These are phyloP conservation scores for Virgularia gustaviana DNA, from an alignment of 92 coral and sea anemone genomes.

Conservation along the genomic window DNA sequence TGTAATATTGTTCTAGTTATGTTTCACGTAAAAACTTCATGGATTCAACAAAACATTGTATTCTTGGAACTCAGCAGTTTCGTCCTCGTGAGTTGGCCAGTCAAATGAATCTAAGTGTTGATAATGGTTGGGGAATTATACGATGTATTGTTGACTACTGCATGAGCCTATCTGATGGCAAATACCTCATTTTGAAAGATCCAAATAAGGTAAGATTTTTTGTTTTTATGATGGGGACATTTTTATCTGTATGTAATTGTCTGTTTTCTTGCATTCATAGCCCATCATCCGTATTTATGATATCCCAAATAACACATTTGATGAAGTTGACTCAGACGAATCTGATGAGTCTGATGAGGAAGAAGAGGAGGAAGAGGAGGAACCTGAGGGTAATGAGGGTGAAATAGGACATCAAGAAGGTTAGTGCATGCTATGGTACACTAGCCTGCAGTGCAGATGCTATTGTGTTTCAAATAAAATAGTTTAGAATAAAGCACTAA, in stretches of 20 bases:
- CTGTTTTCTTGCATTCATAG: constrained; percentile 29
- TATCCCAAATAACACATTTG: constrained; percentile 93
- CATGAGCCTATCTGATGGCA: constrained; percentile 83
- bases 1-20: constrained; percentile 51
- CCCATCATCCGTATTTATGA: constrained; percentile 92
- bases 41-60: constrained; percentile 91
- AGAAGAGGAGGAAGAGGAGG: constrained; percentile 46
- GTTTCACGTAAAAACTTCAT: constrained; percentile 92
- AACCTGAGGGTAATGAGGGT: constrained; percentile 15
- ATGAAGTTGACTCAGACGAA: constrained; percentile 80
- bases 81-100: constrained; percentile 91
- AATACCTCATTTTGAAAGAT: constrained; percentile 88
- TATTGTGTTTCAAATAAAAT: no score
- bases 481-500: no score
- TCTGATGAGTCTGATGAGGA: constrained; percentile 77
- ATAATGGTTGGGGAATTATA: constrained; percentile 94
- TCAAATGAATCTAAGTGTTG: constrained; percentile 95
- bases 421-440: neutral
- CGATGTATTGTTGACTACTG: constrained; percentile 95
- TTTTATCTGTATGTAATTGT: neutral
- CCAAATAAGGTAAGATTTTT: constrained; percentile 91
- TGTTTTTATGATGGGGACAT: neutral
- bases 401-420: neutral
- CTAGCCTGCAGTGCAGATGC: no score
- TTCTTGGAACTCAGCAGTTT: constrained; percentile 97